Conservation (phyloP, 2,113 vertebrate genomes). For the Pseudopodoces humilis region DNA sequence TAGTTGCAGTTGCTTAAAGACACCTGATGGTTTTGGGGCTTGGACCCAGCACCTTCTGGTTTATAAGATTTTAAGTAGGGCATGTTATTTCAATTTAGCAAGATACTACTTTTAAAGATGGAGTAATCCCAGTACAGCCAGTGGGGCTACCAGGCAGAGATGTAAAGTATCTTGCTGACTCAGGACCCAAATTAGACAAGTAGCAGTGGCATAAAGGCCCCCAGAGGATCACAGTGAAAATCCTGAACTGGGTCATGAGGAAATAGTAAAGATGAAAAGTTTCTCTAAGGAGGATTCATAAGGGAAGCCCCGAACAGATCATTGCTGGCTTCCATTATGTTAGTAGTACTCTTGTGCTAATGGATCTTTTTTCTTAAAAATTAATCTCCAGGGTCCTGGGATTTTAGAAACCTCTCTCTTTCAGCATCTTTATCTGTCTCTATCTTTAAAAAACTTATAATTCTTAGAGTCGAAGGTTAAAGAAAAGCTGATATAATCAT, state of each 20-base stretch:
- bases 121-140: slow-evolving; percentile 38
- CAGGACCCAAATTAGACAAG: slow-evolving; percentile 51
- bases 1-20: background rate
- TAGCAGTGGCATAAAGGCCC: slow-evolving; percentile 31
- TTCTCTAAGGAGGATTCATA: slow-evolving; percentile 54
- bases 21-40: background rate
- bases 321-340: slow-evolving; percentile 45
- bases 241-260: slow-evolving; percentile 63
- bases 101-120: slow-evolving; percentile 42
- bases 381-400: slow-evolving; percentile 22
- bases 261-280: slow-evolving; percentile 68
- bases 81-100: slow-evolving; percentile 51
- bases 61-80: slow-evolving; percentile 46
- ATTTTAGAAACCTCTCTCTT: slow-evolving; percentile 34
- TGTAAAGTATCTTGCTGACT: slow-evolving; percentile 50
- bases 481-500: background rate
- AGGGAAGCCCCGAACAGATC: slow-evolving; percentile 20
- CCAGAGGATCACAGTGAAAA: slow-evolving; percentile 53
- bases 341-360: background rate
- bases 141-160: slow-evolving; percentile 44
- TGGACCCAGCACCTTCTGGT: background rate
- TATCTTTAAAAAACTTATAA: background rate
- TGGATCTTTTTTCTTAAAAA: slow-evolving; percentile 14
- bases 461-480: background rate
- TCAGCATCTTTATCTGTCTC: background rate